Evolutionary conservation across 92 coral and sea anemone genomes (phyloP).

Genomic region (Diadumene lineata): DNA sequence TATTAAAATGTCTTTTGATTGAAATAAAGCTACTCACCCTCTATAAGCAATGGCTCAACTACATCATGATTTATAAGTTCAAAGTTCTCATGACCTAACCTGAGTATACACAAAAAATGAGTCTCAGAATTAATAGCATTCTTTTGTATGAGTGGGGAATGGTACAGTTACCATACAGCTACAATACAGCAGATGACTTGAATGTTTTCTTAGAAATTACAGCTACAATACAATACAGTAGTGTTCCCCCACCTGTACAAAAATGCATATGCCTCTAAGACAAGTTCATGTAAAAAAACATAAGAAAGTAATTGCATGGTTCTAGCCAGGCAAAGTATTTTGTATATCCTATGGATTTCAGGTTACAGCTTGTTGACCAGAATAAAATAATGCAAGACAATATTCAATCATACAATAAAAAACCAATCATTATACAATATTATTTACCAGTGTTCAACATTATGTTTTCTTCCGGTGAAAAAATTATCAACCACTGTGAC

Average conservation of each 20-base stretch:
- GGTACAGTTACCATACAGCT: no score
- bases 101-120: slow-evolving; percentile 12
- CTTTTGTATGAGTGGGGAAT: no score
- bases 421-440: background rate
- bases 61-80: slow-evolving; percentile 94
- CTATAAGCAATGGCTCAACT: slow-evolving; percentile 89
- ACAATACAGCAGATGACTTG: no score
- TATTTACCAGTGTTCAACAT: slow-evolving; percentile 93
- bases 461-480: slow-evolving; percentile 96
- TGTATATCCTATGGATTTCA: no score
- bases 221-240: no score
- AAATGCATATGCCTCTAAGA: background rate
- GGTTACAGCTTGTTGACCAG: background rate
- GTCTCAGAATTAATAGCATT: background rate
- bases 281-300: background rate
- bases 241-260: no score
- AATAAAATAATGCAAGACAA: background rate
- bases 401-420: no score
- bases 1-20: no score
- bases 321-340: no score
- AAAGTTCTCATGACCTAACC: slow-evolving; percentile 99
- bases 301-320: background rate
- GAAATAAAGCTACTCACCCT: slow-evolving; percentile 69
- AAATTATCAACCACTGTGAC: slow-evolving; percentile 96
- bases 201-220: no score